Base-by-base conservation (phyloP, 2,888 invertebrate species). In the Philereme transversata region DNA sequence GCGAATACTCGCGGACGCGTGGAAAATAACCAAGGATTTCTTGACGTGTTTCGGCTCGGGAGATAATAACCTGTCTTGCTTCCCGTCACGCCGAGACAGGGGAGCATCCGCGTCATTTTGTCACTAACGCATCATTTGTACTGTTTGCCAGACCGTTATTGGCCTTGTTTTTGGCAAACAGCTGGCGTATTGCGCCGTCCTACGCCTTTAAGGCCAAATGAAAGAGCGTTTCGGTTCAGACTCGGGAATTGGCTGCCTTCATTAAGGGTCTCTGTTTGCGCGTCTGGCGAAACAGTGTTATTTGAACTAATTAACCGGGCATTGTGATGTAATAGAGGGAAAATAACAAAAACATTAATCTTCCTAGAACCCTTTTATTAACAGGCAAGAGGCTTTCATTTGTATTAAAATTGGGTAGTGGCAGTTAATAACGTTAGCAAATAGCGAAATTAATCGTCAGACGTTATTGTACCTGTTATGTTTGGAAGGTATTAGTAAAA, bases 61-160 rank as follows among this genome's bases (percentile, higher is more conserved):
- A 88, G 88, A 90, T 90, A 91, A 91, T 90, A 90, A 90, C 85
- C 86, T 91, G 91, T 90, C 91, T 87, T 87, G 88, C 88, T 86
- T 83, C 79, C 82, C 81, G 85, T 83, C 83, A 79, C 77, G 80
- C 76, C 77, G 67, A 67, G 80, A 82, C 78, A 76, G 84, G 76
- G 86, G 85, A 71, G 75, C 67, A 67, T 68, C 67, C 76, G 81
- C 74, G 81, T 83, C 83, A 82, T 87, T 87, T 84, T 87, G 87
- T 87, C 86, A 86, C 90, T 88, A 87, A 88, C 85, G 86, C 84
- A 84, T 89, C 88, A 89, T 89, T 90, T 89, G 88, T 86, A 85
- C 87, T 88, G 86, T 90, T 90, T 90, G 83, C 88, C 79, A 88
- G 87, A 78, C 86, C 82, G 88, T 88, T 90, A 90, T 88, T 88